Percentiles rank a stretch among this genome's conserved stretches.
These are phyloP conservation scores for Morone chrysops DNA, from an alignment of 2,113 vertebrate species.

Conservation along the genomic window DNA sequence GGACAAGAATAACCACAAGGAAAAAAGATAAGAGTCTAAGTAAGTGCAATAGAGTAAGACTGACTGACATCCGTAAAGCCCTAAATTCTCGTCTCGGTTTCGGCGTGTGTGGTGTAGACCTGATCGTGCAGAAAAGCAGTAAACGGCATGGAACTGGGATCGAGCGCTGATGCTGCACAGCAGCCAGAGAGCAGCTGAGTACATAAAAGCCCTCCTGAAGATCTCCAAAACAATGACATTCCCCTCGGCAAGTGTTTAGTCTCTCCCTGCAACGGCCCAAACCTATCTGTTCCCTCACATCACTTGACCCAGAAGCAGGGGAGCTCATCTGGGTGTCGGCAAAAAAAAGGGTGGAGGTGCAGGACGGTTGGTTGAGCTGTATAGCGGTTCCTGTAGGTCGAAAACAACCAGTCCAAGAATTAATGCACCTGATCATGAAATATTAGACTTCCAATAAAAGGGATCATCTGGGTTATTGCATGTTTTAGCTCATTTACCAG, in stretches of 20 bases:
- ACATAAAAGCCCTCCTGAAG: conserved; percentile 90
- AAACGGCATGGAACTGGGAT: conserved; percentile 90
- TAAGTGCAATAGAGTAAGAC: background rate
- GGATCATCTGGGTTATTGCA: conserved; percentile 22
- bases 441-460: conserved; percentile 23
- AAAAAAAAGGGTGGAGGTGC: background rate
- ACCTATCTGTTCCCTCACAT: conserved; percentile 92
- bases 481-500: conserved; percentile 37
- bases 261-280: conserved; percentile 86
- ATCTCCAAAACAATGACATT: conserved; percentile 95
- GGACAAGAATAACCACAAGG: background rate
- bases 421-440: conserved; percentile 32
- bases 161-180: conserved; percentile 75
- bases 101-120: conserved; percentile 82
- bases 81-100: background rate
- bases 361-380: background rate
- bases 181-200: conserved; percentile 90
- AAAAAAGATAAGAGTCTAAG: background rate
- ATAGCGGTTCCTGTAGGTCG: background rate
- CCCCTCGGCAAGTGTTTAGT: conserved; percentile 96
- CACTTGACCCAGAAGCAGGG: conserved; percentile 90
- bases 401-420: conserved; percentile 15
- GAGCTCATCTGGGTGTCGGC: conserved; percentile 83
- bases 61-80: background rate
- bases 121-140: conserved; percentile 85